A percentile compares a stretch with the other conserved stretches of the same genome.
Conservation (phyloP, 2,797 vertebrate species). For the Lindbergichthys nudifrons region DNA sequence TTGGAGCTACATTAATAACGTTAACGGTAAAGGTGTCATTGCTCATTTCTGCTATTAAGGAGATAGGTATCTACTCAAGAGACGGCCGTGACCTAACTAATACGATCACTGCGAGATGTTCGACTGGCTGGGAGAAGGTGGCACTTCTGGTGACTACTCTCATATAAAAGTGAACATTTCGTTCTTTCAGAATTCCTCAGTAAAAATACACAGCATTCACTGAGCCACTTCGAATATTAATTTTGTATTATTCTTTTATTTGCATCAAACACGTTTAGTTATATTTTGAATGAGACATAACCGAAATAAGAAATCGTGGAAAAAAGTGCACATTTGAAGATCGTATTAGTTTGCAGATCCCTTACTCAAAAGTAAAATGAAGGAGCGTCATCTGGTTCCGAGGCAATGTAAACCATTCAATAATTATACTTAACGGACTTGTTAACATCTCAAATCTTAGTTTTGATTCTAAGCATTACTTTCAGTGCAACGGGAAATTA, state of each 20-base stretch:
- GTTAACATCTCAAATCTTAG: too few species aligned
- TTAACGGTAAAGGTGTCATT: too few species aligned
- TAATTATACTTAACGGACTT: rapidly evolving
- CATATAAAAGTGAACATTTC: rapidly evolving
- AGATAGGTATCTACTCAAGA: constrained; percentile 10
- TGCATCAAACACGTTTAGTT: neutral
- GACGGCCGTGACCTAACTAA: constrained; percentile 6
- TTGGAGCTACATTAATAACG: neutral
- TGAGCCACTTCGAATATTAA: neutral
- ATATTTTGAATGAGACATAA: too few species aligned
- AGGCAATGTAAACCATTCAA: too few species aligned
- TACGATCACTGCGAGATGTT: constrained; percentile 75
- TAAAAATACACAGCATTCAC: neutral
- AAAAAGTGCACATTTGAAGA: neutral
- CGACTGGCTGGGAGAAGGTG: neutral
- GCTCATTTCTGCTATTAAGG: too few species aligned
- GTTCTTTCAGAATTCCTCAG: rapidly evolving
- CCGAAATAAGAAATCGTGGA: too few species aligned
- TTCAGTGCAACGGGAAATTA: rapidly evolving
- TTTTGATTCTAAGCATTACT: neutral
- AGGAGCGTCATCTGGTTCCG: neutral
- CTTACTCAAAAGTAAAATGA: neutral
- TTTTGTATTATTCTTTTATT: too few species aligned
- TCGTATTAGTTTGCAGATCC: rapidly evolving
- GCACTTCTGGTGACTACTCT: too few species aligned